Percentiles rank a stretch among this genome's conserved stretches.
Evolutionary conservation across 2,113 vertebrate species (phyloP).

Genomic region (Poecile atricapillus): DNA sequence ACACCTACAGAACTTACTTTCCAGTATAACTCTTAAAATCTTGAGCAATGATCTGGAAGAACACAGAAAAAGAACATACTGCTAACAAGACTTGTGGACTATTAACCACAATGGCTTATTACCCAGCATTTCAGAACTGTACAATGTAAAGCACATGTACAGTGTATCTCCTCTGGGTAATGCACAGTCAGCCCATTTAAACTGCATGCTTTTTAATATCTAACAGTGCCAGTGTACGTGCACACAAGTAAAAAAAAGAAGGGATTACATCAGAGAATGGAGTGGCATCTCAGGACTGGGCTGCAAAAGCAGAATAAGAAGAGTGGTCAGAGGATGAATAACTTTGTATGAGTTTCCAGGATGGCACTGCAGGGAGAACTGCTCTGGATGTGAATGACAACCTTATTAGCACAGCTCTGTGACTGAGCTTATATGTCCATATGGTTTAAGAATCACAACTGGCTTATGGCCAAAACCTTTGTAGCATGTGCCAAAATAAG

Average conservation of each 20-base stretch:
- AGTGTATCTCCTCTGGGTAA: not conserved
- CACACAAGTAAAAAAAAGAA: not conserved
- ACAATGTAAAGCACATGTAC: not conserved
- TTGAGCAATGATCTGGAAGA: not conserved
- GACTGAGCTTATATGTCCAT: not conserved
- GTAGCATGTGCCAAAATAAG: not conserved
- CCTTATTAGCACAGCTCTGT: not conserved
- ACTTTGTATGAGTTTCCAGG: not conserved
- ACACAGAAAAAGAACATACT: not conserved
- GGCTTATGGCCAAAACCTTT: not conserved
- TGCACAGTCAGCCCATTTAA: not conserved
- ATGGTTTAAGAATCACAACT: not conserved
- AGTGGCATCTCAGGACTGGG: not conserved
- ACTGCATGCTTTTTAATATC: not conserved
- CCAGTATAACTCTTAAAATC: not conserved
- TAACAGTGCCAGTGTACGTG: not conserved
- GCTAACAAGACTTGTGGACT: not conserved
- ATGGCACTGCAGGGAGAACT: not conserved
- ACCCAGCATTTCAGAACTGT: not conserved
- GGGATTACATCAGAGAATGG: not conserved
- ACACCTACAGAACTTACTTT: not conserved
- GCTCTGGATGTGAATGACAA: not conserved
- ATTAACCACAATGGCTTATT: not conserved
- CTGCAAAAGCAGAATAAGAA: not conserved
- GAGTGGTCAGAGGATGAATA: not conserved